These are phyloP conservation scores for Pristionchus fissidentatus DNA, from an alignment of 2,888 invertebrate genomes.

Conservation along the genomic window DNA sequence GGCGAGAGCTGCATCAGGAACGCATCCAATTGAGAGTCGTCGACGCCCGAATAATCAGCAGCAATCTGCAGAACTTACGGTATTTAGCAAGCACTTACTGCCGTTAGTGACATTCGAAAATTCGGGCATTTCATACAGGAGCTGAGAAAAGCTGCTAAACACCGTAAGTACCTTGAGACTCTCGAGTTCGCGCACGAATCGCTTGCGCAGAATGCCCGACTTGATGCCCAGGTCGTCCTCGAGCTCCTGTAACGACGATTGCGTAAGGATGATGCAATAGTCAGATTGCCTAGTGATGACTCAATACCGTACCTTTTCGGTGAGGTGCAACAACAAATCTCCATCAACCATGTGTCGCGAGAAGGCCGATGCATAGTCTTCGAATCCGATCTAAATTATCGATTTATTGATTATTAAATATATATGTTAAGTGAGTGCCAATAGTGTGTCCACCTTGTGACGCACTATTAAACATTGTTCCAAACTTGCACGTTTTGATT, in stretches of 20 bases:
- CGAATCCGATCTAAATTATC: constrained; percentile 88
- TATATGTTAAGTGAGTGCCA: background rate
- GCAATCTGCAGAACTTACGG: constrained; percentile 65
- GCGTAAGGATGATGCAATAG: background rate
- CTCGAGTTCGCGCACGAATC: constrained; percentile 75
- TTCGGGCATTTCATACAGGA: background rate
- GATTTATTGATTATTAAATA: background rate
- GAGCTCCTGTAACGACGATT: constrained; percentile 81
- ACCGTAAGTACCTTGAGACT: constrained; percentile 65
- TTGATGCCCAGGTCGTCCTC: constrained; percentile 90
- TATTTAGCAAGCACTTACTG: no score
- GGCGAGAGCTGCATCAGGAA: constrained; percentile 74
- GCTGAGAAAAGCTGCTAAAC: background rate
- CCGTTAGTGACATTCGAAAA: background rate
- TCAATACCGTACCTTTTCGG: constrained; percentile 81
- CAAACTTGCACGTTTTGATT: background rate
- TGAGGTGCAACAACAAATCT: constrained; percentile 91
- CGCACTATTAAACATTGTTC: background rate
- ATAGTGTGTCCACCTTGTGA: background rate
- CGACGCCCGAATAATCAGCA: constrained; percentile 73
- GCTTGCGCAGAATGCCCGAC: constrained; percentile 91
- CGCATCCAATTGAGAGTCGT: constrained; percentile 73
- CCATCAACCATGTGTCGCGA: constrained; percentile 94
- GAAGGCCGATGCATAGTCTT: constrained; percentile 87
- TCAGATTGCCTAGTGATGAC: background rate